Evolutionary conservation across 2,113 vertebrate genomes (phyloP), one percentile per base, ranked within the genome.

Genomic region (Oncorhynchus tshawytscha): DNA sequence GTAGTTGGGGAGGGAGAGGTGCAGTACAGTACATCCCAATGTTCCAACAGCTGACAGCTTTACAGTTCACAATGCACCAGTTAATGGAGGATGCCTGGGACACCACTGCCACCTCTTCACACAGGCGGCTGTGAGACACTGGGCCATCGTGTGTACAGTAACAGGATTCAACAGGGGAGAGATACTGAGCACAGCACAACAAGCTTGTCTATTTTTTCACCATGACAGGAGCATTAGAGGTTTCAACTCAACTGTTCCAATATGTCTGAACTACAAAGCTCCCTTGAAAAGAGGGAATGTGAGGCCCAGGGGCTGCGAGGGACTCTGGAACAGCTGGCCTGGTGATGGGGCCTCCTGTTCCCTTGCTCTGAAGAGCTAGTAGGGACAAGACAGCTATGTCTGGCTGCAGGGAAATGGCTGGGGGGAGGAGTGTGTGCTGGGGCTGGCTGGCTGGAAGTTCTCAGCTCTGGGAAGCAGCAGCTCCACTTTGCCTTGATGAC

Each of bases 201-300:
- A 88, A 90, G 85, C 81, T 79, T 74, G 83, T 84, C 83, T 86
- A 87, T 67, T 69, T 88, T 83, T 90, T 85, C 80, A 88, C 88
- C 88, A 88, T 91, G 90, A 89, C 87, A 85, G 85, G 88, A 92
- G 88, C 87, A 90, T 88, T 88, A 88, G 85, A 91, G 87, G 82
- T 86, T 88, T n/a, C 91, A 91, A 89, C 91, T 89, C 88, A 91
- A 90, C 90, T 91, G 88, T 91, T 92, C 89, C 90, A 91, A 92
- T 86, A 91, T 93, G 91, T 93, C 92, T 92, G 88, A 92, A 92
- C 91, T 90, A 92, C 90, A 93, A 92, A 93, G 91, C 86, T 87
- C 89, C 85, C 87, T 90, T 93, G 79, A 90, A 90, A 92, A 88
- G 86, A 89, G 91, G 87, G 90, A 91, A 89, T 91, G 88, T 90